Base-by-base conservation (phyloP, 2,113 vertebrate species). In the Hassar affinis region DNA sequence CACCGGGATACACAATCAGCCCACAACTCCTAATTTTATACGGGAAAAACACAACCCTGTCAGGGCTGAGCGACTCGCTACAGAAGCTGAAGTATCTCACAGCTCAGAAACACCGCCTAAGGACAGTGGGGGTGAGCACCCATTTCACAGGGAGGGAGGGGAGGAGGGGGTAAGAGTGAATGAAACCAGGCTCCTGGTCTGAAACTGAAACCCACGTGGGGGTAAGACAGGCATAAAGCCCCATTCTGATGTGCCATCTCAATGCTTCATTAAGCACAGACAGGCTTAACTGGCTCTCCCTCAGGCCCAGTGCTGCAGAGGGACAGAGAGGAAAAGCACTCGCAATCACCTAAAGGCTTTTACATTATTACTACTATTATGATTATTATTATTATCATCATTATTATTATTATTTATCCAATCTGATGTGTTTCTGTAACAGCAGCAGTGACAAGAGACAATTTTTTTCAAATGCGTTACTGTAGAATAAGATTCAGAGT, bases 191-290 rank as follows among this genome's bases (percentile, higher is more conserved):
- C 80, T 81, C 62, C 49, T 59, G 75, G 7, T 49, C 51, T 27
- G 78, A 80, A 86, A 80, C 66, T 61, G 52, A 83, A 78, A 83
- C 10, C 42, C 47, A 57, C 35, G n/a, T 61, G 15, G n/a, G 61
- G 45, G 45, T 59, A 61, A n/a, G n/a, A 20, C 6, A 30, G 74
- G 52, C 9, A 15, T 47, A 61, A 69, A 49, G 42, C 27, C 4
- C 35, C 35, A 35, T 14, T 57, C 49, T 57, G n/a, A 56, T 77
- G 74, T 12, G 30, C 17, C 30, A 52, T 42, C 18, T 76, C 49
- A 54, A 54, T 76, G 74, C 51, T 35, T 76, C 18, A 12, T 35
- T 47, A 38, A 38, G 74, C 74, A 56, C 52, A 77, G 74, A 11
- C 74, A 56, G 33, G 11, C 30, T 25, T 25, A 38, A 38, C 74